Evolutionary conservation across 2,113 vertebrate genomes (phyloP), one percentile per base, ranked within the genome.

Genomic region (Chionomys nivalis): DNA sequence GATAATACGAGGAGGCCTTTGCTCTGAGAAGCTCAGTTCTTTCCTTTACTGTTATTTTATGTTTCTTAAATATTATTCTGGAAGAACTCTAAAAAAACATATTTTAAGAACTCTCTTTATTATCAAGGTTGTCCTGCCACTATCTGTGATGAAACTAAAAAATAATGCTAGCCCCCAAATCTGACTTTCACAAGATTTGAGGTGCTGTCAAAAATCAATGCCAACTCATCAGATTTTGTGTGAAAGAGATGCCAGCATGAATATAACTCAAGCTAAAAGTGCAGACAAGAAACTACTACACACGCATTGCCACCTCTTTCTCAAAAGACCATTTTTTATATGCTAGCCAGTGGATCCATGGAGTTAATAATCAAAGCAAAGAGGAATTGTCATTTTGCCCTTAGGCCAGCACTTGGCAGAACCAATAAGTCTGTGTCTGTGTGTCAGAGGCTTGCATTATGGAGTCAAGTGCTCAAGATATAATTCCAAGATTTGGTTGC

Each of bases 161-260:
- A 96, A 94, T 82, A 97, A 55, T 87, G 94, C 94, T 33, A 88
- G 70, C 61, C n/a, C 19, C 88, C 24, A 73, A 66, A 86, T 94
- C 90, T 93, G 96, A 94, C 78, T 96, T 95, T 90, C 94, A 96
- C 81, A 96, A 95, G 96, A 96, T 97, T 97, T 96, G 95, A 97
- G 95, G 96, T 94, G 92, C 88, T 97, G 95, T 98, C 97, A 97
- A 96, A 97, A 96, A 94, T 92, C 96, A 96, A 97, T 95, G 96
- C 97, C 96, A 97, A 94, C 86, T 97, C 97, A 96, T 97, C 96
- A 96, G 94, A 95, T 95, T 96, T 89, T 52, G 72, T 78, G 85
- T 87, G 97, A 97, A 98, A 96, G 96, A 78, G 79, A 97, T 97
- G 98, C 93, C 97, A 97, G 95, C 95, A 82, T 92, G 94, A 52